Evolutionary conservation across 2,113 vertebrate genomes (phyloP), one percentile per base, ranked within the genome.

Genomic region (Elephantulus edwardii): DNA sequence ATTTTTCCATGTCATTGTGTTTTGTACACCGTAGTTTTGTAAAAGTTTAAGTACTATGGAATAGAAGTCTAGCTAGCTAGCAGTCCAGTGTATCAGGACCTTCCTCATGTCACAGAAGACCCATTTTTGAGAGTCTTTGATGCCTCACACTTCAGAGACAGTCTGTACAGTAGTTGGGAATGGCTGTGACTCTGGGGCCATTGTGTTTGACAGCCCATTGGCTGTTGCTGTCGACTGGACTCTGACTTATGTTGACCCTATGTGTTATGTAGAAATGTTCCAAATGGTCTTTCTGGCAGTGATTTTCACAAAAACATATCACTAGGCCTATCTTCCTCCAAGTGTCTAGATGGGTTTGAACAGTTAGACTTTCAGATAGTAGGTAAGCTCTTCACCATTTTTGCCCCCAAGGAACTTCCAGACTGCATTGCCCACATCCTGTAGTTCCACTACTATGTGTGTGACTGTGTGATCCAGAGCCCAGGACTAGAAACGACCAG

Each of bases 371-470:
- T 35, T 19, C 64, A 35, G 64, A 11, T 62, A 62, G 28, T 22
- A 62, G 56, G 56, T 8, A 11, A 58, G 10, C 10, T 5, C 56
- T 28, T 58, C 8, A 8, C 56, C 56, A 58, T 58, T 58, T 58
- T 28, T 8, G 28, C 58, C 24, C 8, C 52, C 52, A 17, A 16
- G 48, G 48, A 50, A 8, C 8, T 50, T 22, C 2, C 50, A 71
- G 20, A 1, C 4, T 4, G 24, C 12, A 35, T 48, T 20, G 11
- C 28, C 82, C 40, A 6, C 0, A 79, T 54, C 56, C 46, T 44
- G 58, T 26, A 35, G 0, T 35, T 22, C 6, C 0, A 10, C 8
- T 3, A 66, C 0, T 1, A 9, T 62, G 22, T 24, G 1, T 20
- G 35, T 26, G 56, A 44, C 35, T 12, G 1, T 20, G 50, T 24